These are phyloP conservation scores for Mugil cephalus DNA, from an alignment of 2,113 vertebrate genomes.

Conservation along the genomic window DNA sequence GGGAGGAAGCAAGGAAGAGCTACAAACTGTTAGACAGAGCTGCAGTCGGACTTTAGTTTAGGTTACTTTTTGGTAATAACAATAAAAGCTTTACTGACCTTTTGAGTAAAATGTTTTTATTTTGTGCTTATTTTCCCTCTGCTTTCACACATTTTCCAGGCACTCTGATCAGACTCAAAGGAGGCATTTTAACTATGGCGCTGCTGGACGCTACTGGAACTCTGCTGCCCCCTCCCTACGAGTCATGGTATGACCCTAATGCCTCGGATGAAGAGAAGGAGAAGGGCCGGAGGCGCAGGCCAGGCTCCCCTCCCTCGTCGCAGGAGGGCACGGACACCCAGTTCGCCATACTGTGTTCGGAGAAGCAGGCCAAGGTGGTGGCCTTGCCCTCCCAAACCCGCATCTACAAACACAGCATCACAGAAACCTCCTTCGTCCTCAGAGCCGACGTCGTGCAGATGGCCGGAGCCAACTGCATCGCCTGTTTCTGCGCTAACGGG, in stretches of 20 bases:
- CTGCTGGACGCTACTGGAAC: conserved; percentile 90
- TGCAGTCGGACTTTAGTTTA: too few species aligned
- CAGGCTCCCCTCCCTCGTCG: conserved; percentile 91
- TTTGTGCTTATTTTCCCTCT: background rate
- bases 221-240: conserved; percentile 89
- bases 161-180: conserved; percentile 91
- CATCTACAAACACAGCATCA: conserved; percentile 96
- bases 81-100: background rate
- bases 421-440: conserved; percentile 96
- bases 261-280: conserved; percentile 94
- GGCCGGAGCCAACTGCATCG: conserved; percentile 90
- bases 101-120: background rate
- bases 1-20: too few species aligned
- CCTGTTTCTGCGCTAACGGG: conserved; percentile 98
- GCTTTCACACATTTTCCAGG: conserved; percentile 79
- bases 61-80: too few species aligned
- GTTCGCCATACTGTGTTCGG: conserved; percentile 95
- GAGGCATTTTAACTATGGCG: conserved; percentile 93
- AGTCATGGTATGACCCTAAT: conserved; percentile 93
- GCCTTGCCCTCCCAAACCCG: conserved; percentile 94
- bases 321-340: conserved; percentile 94
- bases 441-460: conserved; percentile 93
- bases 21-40: too few species aligned
- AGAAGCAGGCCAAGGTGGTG: conserved; percentile 98
- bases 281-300: conserved; percentile 90